Conservation (phyloP, 2,797 vertebrate species). For the Esox lucius region DNA sequence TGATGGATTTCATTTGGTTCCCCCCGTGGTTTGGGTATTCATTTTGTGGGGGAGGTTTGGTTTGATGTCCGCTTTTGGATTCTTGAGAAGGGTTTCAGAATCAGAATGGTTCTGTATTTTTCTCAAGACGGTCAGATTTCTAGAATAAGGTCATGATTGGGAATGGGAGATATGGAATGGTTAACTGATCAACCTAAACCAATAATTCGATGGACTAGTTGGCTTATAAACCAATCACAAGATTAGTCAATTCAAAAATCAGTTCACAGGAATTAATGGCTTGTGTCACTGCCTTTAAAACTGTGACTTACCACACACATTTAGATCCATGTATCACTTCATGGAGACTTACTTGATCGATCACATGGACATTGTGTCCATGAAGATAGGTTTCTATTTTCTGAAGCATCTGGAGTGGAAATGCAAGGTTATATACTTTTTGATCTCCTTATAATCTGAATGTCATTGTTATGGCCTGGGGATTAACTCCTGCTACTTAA, state of each 20-base stretch:
- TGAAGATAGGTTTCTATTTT: background rate
- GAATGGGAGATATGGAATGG: background rate
- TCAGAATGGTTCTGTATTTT: slow-evolving; percentile 59
- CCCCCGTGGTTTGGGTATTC: slow-evolving; percentile 56
- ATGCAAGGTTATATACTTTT: background rate
- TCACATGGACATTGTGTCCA: background rate
- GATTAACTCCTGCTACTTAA: background rate
- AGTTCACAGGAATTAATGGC: background rate
- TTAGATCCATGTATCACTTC: background rate
- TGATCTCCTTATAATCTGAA: background rate
- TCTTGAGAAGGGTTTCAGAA: slow-evolving; percentile 27
- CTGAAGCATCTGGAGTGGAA: background rate
- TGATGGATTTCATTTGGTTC: slow-evolving; percentile 37
- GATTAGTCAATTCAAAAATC: background rate
- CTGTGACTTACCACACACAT: background rate
- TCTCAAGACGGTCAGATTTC: slow-evolving; percentile 31
- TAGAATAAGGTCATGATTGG: slow-evolving; percentile 44
- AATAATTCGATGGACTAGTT: background rate
- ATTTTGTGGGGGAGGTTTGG: slow-evolving; percentile 51
- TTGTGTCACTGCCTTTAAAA: background rate
- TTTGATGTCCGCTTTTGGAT: slow-evolving; percentile 62
- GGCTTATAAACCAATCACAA: background rate
- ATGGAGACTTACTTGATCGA: background rate
- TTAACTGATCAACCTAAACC: slow-evolving; percentile 20
- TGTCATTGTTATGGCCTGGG: background rate